phyloP scores from a whole-genome alignment of 2,797 vertebrate species.

The Tamandua tetradactyla region DNA sequence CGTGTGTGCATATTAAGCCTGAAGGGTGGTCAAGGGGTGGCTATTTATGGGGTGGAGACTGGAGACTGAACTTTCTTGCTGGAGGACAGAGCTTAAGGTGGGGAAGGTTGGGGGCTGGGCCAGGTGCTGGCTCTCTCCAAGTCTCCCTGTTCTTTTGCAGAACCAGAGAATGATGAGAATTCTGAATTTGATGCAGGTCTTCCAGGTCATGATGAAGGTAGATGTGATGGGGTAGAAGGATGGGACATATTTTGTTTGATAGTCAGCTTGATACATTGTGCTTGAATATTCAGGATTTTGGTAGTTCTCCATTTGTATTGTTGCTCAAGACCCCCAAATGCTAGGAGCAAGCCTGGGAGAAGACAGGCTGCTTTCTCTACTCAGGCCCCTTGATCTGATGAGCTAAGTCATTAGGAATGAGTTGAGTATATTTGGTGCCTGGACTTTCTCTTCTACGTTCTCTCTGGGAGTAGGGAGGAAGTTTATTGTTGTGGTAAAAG shows the following conservation, averaged over 20 bases:
- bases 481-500: background rate
- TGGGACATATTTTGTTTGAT: background rate
- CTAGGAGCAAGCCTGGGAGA: background rate
- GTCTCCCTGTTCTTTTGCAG: background rate
- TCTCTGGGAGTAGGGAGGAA: background rate
- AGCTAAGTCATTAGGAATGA: background rate
- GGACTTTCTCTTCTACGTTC: background rate
- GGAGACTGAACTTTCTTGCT: background rate
- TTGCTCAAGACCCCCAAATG: background rate
- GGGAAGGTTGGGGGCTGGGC: no score
- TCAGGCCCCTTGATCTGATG: no score
- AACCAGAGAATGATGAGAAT: background rate
- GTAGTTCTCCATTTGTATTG: background rate
- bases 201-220: background rate
- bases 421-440: background rate
- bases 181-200: background rate
- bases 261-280: fast-evolving
- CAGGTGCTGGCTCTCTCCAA: background rate
- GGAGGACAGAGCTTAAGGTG: background rate
- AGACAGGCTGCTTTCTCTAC: background rate
- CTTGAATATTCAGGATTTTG: background rate
- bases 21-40: background rate
- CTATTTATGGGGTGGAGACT: background rate
- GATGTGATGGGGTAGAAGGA: background rate
- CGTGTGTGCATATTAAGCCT: background rate